These are phyloP conservation scores for Poecilia velifera DNA, from an alignment of 2,797 vertebrate species.

Conservation along the genomic window DNA sequence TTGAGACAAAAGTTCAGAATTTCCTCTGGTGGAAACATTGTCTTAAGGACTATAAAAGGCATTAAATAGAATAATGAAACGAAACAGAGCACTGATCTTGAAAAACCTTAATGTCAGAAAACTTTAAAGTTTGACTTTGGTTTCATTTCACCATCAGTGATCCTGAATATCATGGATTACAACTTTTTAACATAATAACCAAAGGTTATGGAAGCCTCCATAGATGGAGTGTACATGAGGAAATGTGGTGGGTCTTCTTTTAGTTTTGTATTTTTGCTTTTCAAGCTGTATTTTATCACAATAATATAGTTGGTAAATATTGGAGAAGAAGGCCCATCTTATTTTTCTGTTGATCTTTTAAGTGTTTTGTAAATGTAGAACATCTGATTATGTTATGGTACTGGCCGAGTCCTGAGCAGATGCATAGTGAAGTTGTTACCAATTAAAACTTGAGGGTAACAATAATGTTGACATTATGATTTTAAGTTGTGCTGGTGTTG, in stretches of 20 bases:
- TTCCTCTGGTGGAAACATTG: background rate
- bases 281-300: background rate
- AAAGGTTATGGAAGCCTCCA: background rate
- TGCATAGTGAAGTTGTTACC: background rate
- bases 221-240: background rate
- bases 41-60: background rate
- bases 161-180: background rate
- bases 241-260: background rate
- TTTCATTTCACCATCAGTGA: background rate
- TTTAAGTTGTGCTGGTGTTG: background rate
- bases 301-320: background rate
- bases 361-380: background rate
- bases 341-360: background rate
- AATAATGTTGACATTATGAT: background rate
- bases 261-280: background rate
- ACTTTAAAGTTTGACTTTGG: background rate
- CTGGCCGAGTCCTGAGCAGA: background rate
- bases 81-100: background rate
- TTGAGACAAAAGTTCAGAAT: background rate
- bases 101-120: background rate
- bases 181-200: background rate
- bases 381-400: conserved; percentile 12
- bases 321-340: background rate
- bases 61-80: background rate
- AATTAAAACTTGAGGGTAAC: background rate